These are phyloP conservation scores for Temnothorax ravouxi DNA, from an alignment of 2,888 invertebrate genomes.

Conservation along the genomic window DNA sequence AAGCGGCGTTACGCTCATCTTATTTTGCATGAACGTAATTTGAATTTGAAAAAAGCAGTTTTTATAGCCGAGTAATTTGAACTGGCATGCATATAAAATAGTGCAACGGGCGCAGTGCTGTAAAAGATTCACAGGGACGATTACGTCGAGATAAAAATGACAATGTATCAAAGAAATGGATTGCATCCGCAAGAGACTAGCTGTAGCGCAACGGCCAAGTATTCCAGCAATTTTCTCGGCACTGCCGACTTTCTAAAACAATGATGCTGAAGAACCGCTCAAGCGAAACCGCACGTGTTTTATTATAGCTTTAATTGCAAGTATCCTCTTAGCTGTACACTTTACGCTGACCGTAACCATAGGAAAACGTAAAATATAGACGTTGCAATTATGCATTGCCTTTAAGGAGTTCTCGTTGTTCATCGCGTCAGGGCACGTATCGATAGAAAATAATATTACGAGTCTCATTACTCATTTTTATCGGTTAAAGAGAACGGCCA, in stretches of 20 bases:
- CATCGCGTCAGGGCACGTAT: background rate
- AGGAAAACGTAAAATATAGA: conserved; percentile 44
- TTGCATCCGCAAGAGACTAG: conserved; percentile 55
- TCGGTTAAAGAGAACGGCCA: background rate
- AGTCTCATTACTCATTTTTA: conserved; percentile 26
- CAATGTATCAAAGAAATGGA: conserved; percentile 58
- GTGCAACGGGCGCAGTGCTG: background rate
- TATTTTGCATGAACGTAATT: conserved; percentile 24
- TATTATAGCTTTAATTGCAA: conserved; percentile 54
- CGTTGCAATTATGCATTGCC: conserved; percentile 29
- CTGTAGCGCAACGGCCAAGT: conserved; percentile 34
- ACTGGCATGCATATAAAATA: conserved; percentile 46
- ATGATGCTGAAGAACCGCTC: conserved; percentile 42
- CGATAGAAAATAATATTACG: conserved; percentile 17
- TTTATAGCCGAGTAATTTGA: conserved; percentile 40
- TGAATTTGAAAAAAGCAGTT: conserved; percentile 34
- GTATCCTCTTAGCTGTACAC: conserved; percentile 44
- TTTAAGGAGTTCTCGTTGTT: conserved; percentile 16
- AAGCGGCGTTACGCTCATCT: conserved; percentile 13
- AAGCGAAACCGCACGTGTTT: conserved; percentile 54
- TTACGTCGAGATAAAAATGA: conserved; percentile 50
- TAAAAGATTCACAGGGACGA: conserved; percentile 41
- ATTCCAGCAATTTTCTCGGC: conserved; percentile 49
- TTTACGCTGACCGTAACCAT: conserved; percentile 29
- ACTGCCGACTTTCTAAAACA: conserved; percentile 53